Evolutionary conservation across 2,113 vertebrate genomes (phyloP), one percentile per base, ranked within the genome.

Genomic region (Copsychus sechellarum): DNA sequence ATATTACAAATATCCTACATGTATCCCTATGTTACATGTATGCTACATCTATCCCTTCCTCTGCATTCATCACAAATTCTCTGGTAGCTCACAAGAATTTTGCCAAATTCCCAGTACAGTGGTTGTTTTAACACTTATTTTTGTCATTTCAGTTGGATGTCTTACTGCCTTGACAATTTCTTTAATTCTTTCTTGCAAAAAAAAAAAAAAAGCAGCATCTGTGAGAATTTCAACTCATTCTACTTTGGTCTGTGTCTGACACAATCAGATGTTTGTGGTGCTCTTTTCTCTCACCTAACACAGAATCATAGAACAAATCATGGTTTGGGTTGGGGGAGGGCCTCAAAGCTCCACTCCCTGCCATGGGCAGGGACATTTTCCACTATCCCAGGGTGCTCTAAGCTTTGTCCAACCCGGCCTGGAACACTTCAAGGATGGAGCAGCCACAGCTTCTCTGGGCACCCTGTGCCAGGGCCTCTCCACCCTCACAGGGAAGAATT

Each of bases 381-480:
- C 60, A 8, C 36, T 21, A 0, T 1, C 23, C 33, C 60, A 81
- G 47, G 2, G 0, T 43, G 45, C 33, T 81, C 69, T 69, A 43
- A 66, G 43, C 51, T 8, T 23, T 0, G 0, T 66, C 51, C 77
- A 40, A 0, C 13, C 45, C 53, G n/a, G 28, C 33, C 53, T 38
- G 17, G 53, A 13, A 3, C 69, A 81, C n/a, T 81, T 0, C 28
- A 67, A 53, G 53, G 11, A 5, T 74, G 53, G 38, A 15, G 5
- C 36, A 73, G 58, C 26, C 58, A 28, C 36, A 81, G 58, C 67
- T 65, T 0, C 67, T 65, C 26, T 73, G 58, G 19, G 10, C 23
- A 81, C 0, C 14, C 77, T 81, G 43, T 36, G 51, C 58, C 58
- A 65, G 36, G 17, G 22, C 22, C 22, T 7, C 9, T 0, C 1